phyloP scores from a whole-genome alignment of 2,888 invertebrate genomes.

The Andrena praecox region DNA sequence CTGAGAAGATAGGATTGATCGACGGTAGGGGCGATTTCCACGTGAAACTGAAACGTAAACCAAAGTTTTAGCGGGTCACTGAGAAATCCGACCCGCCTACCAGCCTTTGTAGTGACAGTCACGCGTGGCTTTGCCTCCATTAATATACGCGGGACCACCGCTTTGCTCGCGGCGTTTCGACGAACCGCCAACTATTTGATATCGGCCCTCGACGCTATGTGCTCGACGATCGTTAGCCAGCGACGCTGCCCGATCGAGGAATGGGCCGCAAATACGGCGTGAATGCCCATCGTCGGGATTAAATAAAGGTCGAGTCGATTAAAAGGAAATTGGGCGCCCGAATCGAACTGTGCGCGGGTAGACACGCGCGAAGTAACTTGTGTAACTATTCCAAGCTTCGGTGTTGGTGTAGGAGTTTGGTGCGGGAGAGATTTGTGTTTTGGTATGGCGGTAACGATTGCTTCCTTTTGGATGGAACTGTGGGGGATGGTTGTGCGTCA shows the following conservation, averaged over 20 bases:
- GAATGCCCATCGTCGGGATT: constrained; percentile 14
- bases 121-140: background rate
- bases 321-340: constrained; percentile 25
- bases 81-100: background rate
- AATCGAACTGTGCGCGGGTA: background rate
- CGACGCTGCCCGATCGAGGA: constrained; percentile 38
- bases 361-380: too few relatives aligned
- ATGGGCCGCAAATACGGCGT: constrained; percentile 37
- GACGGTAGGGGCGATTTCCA: background rate
- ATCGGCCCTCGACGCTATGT: constrained; percentile 26
- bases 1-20: background rate
- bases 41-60: background rate
- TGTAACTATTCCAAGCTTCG: too few relatives aligned
- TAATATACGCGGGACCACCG: constrained; percentile 1
- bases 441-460: too few relatives aligned
- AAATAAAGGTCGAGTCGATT: constrained; percentile 26
- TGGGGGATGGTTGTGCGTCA: too few relatives aligned
- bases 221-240: constrained; percentile 31
- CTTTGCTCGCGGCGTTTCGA: constrained; percentile 7
- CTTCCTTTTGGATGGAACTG: too few relatives aligned
- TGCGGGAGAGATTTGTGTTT: too few relatives aligned
- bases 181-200: constrained; percentile 44
- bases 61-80: background rate
- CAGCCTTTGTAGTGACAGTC: too few relatives aligned
- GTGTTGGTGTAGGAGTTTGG: too few relatives aligned